A percentile compares a stretch with the other conserved stretches of the same genome.
These are phyloP conservation scores for Lithophane semibrunnea DNA, from an alignment of 2,888 invertebrate species.

Conservation along the genomic window DNA sequence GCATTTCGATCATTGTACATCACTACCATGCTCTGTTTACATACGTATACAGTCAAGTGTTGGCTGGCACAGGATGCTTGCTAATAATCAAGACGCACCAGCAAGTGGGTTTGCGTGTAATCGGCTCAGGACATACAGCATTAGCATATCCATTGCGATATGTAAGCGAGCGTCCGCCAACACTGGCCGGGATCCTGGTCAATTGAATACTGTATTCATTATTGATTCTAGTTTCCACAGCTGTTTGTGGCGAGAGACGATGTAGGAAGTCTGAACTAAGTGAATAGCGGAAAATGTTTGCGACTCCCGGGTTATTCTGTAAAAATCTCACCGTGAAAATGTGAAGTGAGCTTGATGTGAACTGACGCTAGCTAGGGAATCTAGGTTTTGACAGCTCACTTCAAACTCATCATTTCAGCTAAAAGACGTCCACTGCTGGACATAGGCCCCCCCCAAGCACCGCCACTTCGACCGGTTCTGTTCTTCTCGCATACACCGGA, in stretches of 20 bases:
- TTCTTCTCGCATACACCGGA: no score
- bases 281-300: slow-evolving; percentile 16
- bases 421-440: no score
- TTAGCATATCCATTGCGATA: slow-evolving; percentile 80
- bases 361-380: no score
- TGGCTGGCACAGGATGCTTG: slow-evolving; percentile 63
- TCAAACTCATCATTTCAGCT: no score
- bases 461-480: no score
- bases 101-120: slow-evolving; percentile 83
- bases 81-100: slow-evolving; percentile 73
- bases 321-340: no score
- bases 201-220: slow-evolving; percentile 75
- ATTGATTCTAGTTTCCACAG: slow-evolving; percentile 66
- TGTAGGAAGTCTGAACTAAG: neutral
- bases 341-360: no score
- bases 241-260: slow-evolving; percentile 25
- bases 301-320: no score
- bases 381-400: no score
- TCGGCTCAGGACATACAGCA: slow-evolving; percentile 78
- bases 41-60: slow-evolving; percentile 53
- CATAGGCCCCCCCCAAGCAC: no score
- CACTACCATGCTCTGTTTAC: slow-evolving; percentile 47
- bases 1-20: neutral
- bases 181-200: slow-evolving; percentile 55
- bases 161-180: slow-evolving; percentile 67